These are phyloP conservation scores for Temnothorax nylanderi DNA, from an alignment of 1,140 invertebrate species.

Conservation along the genomic window DNA sequence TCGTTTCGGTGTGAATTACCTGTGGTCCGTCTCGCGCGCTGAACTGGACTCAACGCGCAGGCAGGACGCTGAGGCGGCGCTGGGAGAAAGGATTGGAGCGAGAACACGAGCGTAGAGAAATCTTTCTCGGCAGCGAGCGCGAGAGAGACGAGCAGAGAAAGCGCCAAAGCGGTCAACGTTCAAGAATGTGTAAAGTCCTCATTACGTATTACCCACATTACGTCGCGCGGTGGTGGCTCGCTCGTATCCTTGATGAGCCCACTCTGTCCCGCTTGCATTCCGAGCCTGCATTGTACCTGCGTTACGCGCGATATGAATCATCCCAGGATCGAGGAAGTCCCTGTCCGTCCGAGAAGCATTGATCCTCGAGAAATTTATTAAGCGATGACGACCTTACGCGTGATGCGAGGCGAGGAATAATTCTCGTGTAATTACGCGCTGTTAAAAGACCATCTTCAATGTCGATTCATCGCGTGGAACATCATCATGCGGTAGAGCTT, in stretches of 20 bases:
- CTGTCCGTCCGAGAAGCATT: neutral
- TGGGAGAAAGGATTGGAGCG: conserved; percentile 51
- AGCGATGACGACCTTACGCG: neutral
- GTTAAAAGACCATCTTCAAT: neutral
- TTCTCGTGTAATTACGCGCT: conserved; percentile 13
- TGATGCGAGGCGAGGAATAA: neutral
- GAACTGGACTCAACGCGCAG: neutral
- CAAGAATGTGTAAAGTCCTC: conserved; percentile 55
- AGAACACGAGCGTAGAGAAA: conserved; percentile 24
- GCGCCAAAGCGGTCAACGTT: conserved; percentile 20
- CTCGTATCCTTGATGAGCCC: conserved; percentile 40
- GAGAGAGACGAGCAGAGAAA: conserved; percentile 41
- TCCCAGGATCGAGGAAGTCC: conserved; percentile 34
- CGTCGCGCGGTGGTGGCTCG: neutral
- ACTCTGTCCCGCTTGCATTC: neutral
- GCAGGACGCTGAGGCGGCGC: neutral
- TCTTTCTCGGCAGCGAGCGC: neutral
- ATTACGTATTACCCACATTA: conserved; percentile 61
- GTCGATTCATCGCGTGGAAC: neutral
- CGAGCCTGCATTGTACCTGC: conserved; percentile 10
- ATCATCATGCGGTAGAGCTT: neutral
- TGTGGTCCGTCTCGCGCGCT: neutral
- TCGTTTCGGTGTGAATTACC: conserved; percentile 41
- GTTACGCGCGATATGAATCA: conserved; percentile 35
- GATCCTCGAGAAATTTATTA: conserved; percentile 35